Evolutionary conservation across 2,113 vertebrate species (phyloP).

Genomic region (Rafetus swinhoei): DNA sequence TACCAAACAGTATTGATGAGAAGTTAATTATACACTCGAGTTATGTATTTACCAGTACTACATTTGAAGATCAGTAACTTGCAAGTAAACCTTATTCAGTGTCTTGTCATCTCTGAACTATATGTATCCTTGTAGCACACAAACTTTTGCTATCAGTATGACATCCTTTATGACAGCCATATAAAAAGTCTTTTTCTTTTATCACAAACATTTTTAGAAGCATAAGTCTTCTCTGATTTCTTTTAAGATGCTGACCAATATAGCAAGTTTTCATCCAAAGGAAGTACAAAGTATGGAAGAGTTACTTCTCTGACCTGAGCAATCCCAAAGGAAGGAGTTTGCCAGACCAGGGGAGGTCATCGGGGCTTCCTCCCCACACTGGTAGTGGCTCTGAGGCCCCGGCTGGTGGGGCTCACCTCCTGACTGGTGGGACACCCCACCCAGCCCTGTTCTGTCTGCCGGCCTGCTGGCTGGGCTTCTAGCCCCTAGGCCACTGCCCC

Average conservation of each 20-base stretch:
- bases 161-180: not conserved
- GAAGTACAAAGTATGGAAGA: not conserved
- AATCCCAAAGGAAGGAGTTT: too few species aligned
- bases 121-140: not conserved
- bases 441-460: too few species aligned
- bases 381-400: too few species aligned
- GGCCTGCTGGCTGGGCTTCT: too few species aligned
- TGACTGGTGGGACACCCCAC: too few species aligned
- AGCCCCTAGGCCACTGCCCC: too few species aligned
- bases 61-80: slow-evolving; percentile 15
- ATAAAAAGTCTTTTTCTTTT: not conserved
- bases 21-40: not conserved
- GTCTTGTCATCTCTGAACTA: not conserved
- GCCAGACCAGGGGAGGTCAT: too few species aligned
- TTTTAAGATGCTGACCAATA: not conserved
- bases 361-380: too few species aligned
- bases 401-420: too few species aligned
- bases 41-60: slow-evolving; percentile 6
- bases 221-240: not conserved
- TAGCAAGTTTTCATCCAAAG: not conserved
- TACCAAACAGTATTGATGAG: not conserved
- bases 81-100: slow-evolving; percentile 2
- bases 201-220: not conserved
- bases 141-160: not conserved
- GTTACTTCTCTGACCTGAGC: not conserved